These are phyloP conservation scores for Emydocephalus ijimae DNA, from an alignment of 2,113 vertebrate genomes.

Conservation along the genomic window DNA sequence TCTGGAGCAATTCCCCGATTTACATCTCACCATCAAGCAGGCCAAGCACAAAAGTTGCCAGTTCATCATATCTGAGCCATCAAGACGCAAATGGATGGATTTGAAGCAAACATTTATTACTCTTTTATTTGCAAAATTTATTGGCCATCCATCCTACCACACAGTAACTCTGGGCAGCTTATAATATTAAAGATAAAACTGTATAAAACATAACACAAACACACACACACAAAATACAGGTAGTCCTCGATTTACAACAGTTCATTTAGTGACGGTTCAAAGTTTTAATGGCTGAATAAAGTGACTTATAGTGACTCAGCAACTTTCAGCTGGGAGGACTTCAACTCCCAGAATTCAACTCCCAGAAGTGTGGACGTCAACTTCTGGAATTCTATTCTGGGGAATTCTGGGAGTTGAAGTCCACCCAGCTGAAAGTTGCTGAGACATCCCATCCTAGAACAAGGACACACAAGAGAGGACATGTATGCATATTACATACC, in stretches of 20 bases:
- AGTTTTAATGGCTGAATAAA: too few species aligned
- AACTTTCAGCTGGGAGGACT: not conserved
- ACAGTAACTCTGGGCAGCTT: not conserved
- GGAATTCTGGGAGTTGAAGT: not conserved
- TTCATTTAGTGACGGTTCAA: too few species aligned
- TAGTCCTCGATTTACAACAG: too few species aligned
- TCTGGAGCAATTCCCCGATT: not conserved
- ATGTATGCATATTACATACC: constrained; percentile 63
- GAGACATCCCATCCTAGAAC: not conserved
- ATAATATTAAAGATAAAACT: not conserved
- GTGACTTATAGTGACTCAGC: not conserved
- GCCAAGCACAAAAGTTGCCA: not conserved
- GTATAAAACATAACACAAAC: not conserved
- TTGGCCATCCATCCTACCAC: not conserved
- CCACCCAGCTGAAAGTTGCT: not conserved
- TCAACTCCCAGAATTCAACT: not conserved
- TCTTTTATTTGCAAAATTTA: not conserved
- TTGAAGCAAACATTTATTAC: not conserved
- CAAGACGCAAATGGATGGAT: not conserved
- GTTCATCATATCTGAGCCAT: not conserved
- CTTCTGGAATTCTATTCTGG: not conserved
- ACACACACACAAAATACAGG: too few species aligned
- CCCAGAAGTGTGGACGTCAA: not conserved
- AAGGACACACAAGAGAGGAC: not conserved
- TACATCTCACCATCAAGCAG: too few species aligned